Evolutionary conservation across 2,888 invertebrate species (phyloP).

Genomic region (Latrodectus hesperus): DNA sequence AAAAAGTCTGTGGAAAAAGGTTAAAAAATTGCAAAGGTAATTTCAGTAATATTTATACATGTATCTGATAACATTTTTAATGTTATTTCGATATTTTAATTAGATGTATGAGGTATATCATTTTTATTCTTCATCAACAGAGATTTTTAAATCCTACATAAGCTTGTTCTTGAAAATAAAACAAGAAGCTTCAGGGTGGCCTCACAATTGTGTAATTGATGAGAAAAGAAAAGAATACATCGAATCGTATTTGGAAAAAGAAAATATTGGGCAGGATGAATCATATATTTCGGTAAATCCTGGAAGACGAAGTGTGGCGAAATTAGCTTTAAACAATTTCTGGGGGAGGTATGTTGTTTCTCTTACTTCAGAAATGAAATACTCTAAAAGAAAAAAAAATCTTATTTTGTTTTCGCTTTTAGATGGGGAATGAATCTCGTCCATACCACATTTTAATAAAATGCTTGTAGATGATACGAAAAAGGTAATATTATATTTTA

Average conservation of each 20-base stretch:
- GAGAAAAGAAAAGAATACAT: constrained; percentile 9
- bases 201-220: not conserved
- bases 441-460: not conserved
- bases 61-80: not conserved
- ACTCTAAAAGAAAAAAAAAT: too few species aligned
- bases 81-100: not conserved
- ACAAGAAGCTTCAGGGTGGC: constrained; percentile 25
- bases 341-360: not conserved
- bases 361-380: too few species aligned
- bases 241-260: constrained; percentile 4
- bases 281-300: not conserved
- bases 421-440: not conserved
- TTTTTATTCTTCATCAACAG: not conserved
- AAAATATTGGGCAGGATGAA: not conserved
- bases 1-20: constrained; percentile 1
- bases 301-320: constrained; percentile 7
- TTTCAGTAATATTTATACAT: too few species aligned
- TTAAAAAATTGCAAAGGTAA: not conserved
- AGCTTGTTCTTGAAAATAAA: constrained; percentile 23
- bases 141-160: constrained; percentile 10
- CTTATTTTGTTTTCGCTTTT: too few species aligned
- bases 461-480: not conserved
- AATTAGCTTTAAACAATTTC: constrained; percentile 10
- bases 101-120: constrained; percentile 25
- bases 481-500: not conserved